phyloP scores from a whole-genome alignment of 2,113 vertebrate genomes.

The Theristicus caerulescens region DNA sequence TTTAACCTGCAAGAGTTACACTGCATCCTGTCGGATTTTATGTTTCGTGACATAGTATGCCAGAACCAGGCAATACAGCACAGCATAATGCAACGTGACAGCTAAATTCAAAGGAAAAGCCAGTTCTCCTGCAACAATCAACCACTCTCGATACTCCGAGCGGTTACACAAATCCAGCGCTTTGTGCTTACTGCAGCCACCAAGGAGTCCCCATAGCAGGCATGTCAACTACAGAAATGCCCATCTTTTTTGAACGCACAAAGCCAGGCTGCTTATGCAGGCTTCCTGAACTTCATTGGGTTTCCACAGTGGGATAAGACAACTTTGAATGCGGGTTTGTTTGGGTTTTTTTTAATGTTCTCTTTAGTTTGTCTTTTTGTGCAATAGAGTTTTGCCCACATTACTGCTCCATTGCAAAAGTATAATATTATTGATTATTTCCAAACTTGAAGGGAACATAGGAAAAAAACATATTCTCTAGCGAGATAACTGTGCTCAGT shows the following conservation, averaged over 20 bases:
- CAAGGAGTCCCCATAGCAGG: not conserved
- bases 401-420: not conserved
- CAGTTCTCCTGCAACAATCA: constrained; percentile 29
- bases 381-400: not conserved
- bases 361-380: not conserved
- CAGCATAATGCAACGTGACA: constrained; percentile 62
- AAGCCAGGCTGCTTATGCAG: not conserved
- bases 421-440: not conserved
- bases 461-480: not conserved
- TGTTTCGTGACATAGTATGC: constrained; percentile 46
- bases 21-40: constrained; percentile 57
- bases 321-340: not conserved
- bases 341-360: not conserved
- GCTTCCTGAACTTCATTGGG: not conserved
- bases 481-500: not conserved
- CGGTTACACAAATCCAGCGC: not conserved
- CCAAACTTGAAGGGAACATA: not conserved
- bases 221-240: not conserved
- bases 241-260: not conserved
- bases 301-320: not conserved
- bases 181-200: not conserved
- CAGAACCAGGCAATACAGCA: constrained; percentile 19
- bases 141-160: not conserved
- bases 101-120: constrained; percentile 54
- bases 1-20: constrained; percentile 30